phyloP scores from a whole-genome alignment of 2,888 invertebrate species.

The Archaeoteleia sp. region DNA sequence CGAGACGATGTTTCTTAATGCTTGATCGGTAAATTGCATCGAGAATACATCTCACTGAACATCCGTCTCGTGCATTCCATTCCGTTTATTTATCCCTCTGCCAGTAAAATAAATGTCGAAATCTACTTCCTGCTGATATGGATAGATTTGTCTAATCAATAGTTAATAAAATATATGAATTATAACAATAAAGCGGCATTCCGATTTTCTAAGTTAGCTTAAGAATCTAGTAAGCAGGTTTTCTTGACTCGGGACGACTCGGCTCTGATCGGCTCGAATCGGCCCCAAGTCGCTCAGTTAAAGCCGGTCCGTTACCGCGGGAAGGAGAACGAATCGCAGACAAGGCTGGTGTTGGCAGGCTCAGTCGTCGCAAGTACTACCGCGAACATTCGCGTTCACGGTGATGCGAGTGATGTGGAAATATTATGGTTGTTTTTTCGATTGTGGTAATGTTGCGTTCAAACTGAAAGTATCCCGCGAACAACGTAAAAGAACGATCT shows the following conservation, averaged over 20 bases:
- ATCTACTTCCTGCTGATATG: too few relatives aligned
- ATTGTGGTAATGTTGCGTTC: conserved; percentile 10
- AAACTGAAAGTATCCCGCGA: conserved; percentile 1
- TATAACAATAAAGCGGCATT: conserved; percentile 22
- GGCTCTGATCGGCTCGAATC: conserved; percentile 18
- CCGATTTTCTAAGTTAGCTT: conserved; percentile 39
- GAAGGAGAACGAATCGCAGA: conserved; percentile 42
- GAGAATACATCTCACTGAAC: background rate
- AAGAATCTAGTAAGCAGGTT: background rate
- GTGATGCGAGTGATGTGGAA: conserved; percentile 45
- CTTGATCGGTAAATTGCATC: conserved; percentile 1
- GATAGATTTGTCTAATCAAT: conserved; percentile 2
- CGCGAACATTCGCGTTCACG: conserved; percentile 33
- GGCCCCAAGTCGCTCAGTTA: conserved; percentile 32
- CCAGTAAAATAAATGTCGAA: too few relatives aligned
- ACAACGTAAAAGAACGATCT: conserved; percentile 12
- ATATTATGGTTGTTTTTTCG: conserved; percentile 25
- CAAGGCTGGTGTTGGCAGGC: conserved; percentile 23
- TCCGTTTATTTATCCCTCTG: conserved; percentile 7
- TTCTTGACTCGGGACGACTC: conserved; percentile 19
- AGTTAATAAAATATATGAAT: conserved; percentile 11
- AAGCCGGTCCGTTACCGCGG: conserved; percentile 50
- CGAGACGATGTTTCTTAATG: conserved; percentile 1
- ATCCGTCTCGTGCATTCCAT: background rate
- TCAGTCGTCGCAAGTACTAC: conserved; percentile 24